Evolutionary conservation across 2,797 vertebrate genomes (phyloP).

Genomic region (Falco biarmicus): DNA sequence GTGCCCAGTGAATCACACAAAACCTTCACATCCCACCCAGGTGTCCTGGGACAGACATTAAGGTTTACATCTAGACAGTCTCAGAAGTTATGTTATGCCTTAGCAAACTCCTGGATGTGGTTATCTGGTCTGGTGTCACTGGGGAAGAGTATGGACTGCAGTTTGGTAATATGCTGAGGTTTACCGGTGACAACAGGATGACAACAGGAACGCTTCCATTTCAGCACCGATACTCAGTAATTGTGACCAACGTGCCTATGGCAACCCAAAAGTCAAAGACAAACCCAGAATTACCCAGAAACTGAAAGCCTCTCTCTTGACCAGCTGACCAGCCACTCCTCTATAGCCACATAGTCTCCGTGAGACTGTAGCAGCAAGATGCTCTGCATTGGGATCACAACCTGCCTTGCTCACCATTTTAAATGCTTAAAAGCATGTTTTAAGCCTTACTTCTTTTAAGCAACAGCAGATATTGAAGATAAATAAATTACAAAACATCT

Average conservation of each 20-base stretch:
- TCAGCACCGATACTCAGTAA: not conserved
- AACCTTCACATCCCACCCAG: not conserved
- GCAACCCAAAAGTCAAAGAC: not conserved
- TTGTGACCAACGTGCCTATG: accelerated
- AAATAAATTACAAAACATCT: not conserved
- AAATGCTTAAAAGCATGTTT: not conserved
- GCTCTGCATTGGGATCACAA: not conserved
- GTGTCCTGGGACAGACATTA: not conserved
- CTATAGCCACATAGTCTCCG: too few species aligned
- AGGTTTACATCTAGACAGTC: not conserved
- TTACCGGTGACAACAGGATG: not conserved
- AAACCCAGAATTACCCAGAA: not conserved
- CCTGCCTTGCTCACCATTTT: not conserved
- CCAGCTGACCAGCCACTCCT: not conserved
- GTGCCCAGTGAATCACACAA: not conserved
- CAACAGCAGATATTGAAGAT: not conserved
- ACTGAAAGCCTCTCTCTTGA: not conserved
- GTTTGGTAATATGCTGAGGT: accelerated
- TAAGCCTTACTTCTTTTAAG: not conserved
- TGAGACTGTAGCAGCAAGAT: not conserved
- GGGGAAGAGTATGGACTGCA: not conserved
- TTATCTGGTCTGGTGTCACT: not conserved
- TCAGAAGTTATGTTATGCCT: not conserved
- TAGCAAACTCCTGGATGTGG: not conserved
- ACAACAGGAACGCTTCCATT: not conserved